These are phyloP conservation scores for Danio jaintianensis DNA, from an alignment of 2,797 vertebrate species.

Conservation along the genomic window DNA sequence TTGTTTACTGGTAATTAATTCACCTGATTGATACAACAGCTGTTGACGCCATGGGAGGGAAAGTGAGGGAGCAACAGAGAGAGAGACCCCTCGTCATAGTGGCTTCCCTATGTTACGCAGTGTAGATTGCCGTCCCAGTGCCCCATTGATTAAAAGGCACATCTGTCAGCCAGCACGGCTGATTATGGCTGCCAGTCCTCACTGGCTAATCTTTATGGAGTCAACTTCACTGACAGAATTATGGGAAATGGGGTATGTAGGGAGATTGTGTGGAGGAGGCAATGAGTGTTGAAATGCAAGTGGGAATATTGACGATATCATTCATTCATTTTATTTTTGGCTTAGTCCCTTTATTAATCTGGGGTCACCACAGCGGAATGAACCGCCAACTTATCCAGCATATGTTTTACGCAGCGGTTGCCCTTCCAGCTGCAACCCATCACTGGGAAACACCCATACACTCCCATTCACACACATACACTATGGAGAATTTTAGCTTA, in stretches of 20 bases:
- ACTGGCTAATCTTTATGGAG: slow-evolving; percentile 52
- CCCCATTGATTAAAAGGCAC: slow-evolving; percentile 58
- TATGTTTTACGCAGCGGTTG: no score
- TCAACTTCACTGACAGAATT: slow-evolving; percentile 39
- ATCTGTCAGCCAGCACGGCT: slow-evolving; percentile 54
- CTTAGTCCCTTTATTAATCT: no score
- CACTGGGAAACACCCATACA: no score
- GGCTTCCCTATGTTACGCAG: slow-evolving; percentile 34
- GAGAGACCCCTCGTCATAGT: slow-evolving; percentile 51
- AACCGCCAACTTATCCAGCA: no score
- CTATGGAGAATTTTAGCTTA: no score
- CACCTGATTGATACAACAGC: slow-evolving; percentile 84
- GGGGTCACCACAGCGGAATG: no score
- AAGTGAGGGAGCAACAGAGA: slow-evolving; percentile 57
- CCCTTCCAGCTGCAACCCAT: no score
- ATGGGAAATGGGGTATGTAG: slow-evolving; percentile 34
- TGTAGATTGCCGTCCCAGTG: slow-evolving; percentile 31
- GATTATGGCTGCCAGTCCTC: slow-evolving; percentile 47
- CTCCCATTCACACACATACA: no score
- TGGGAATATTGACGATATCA: slow-evolving; percentile 7
- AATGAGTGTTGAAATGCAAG: slow-evolving; percentile 21
- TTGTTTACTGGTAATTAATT: slow-evolving; percentile 84
- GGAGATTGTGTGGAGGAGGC: slow-evolving; percentile 36
- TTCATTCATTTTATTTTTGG: no score
- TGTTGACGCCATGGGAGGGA: slow-evolving; percentile 73